Conservation (phyloP, 2,113 vertebrate species). For the Emydocephalus ijimae region DNA sequence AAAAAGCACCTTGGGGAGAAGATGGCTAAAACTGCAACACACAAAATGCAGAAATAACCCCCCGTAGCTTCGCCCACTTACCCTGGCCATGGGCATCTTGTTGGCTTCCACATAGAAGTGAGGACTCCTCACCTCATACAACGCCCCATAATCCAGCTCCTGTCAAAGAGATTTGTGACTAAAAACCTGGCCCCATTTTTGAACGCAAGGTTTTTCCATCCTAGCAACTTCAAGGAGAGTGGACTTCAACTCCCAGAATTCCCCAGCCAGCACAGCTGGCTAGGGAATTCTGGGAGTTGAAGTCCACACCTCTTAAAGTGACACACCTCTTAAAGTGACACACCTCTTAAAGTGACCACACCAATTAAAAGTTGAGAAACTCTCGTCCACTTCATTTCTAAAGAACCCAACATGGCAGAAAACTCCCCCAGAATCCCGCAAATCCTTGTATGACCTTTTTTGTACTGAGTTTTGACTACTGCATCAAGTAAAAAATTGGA, state of each 20-base stretch:
- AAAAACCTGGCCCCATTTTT: not conserved
- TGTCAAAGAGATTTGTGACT: conserved; percentile 36
- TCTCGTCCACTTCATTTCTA: too few species aligned
- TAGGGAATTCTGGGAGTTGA: too few species aligned
- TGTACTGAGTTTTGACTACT: too few species aligned
- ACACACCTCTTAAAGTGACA: not conserved
- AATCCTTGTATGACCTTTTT: not conserved
- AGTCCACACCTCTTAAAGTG: not conserved
- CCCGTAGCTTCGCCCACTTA: conserved; percentile 43
- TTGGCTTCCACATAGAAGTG: conserved; percentile 88
- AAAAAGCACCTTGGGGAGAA: not conserved
- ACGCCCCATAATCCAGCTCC: conserved; percentile 84
- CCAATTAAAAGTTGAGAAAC: too few species aligned
- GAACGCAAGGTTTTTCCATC: not conserved
- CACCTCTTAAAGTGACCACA: not conserved
- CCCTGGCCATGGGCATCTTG: conserved; percentile 84
- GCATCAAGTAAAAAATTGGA: not conserved
- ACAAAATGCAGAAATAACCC: not conserved
- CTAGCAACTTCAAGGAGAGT: not conserved
- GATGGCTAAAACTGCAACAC: too few species aligned
- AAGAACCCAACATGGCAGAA: too few species aligned
- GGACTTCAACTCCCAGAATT: not conserved
- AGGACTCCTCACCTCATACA: conserved; percentile 83
- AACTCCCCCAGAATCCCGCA: too few species aligned
- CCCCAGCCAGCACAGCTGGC: too few species aligned